phyloP scores from a whole-genome alignment of 2,113 vertebrate species.

The Oenanthe oenanthe region DNA sequence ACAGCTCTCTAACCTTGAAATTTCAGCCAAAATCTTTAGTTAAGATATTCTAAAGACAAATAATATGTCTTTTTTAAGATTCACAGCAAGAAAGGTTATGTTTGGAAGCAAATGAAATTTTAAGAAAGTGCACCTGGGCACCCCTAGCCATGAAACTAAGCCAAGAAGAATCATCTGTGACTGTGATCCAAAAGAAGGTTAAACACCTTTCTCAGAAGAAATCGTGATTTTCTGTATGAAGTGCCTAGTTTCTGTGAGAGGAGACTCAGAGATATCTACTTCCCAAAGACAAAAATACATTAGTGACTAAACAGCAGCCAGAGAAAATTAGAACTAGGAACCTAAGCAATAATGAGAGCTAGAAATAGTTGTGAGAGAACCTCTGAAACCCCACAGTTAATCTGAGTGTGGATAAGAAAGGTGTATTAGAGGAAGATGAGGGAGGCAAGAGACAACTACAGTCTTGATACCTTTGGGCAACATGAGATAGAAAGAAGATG shows the following conservation, averaged over 20 bases:
- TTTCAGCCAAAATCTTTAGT: background rate
- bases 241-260: background rate
- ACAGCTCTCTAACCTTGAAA: background rate
- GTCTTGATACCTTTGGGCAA: background rate
- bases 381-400: background rate
- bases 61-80: background rate
- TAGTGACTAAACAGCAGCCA: background rate
- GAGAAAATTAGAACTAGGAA: background rate
- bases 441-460: background rate
- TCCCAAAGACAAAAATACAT: background rate
- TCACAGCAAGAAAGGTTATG: background rate
- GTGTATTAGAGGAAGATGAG: background rate
- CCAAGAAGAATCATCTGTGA: background rate
- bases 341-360: background rate
- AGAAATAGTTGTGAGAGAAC: background rate
- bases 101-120: background rate
- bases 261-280: background rate
- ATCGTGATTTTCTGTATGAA: background rate
- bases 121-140: background rate
- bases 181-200: background rate
- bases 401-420: background rate
- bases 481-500: background rate
- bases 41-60: slow-evolving; percentile 22
- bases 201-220: background rate
- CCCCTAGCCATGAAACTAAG: background rate